Evolutionary conservation across 2,888 invertebrate genomes (phyloP), one percentile per base, ranked within the genome.

Genomic region (Frankliniella fusca): DNA sequence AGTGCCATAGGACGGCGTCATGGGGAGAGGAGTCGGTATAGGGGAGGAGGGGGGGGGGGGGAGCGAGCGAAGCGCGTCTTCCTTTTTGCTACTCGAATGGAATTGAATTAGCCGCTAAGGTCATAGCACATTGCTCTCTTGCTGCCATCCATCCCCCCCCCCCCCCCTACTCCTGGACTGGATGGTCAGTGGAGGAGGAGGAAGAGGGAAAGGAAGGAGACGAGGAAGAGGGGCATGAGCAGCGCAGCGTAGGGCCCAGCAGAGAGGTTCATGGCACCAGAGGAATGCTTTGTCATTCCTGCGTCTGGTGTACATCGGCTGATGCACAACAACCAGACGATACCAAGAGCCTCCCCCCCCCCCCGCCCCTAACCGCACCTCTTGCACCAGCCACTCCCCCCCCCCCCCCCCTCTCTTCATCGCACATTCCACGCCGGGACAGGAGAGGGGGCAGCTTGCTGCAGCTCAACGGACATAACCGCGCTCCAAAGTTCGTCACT

Each of bases 281-380:
- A 9, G 70, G 70, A 76, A 76, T 76, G 70, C 70, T 76, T 76
- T 76, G 70, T 23, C 70, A 70, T 70, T 70, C 23, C 70, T 70
- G n/a, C 20, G 18, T 15, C 65, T 70, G 70, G 70, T 20, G n/a
- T 11, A 23, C n/a, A 54, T 5, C 54, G 20, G 18, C 54, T 23
- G 70, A 23, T 70, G 70, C 70, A 70, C 70, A 70, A 23, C 70
- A 70, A 54, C 54, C 15, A 15, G 54, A 54, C 70, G 70, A 70
- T 23, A 5, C 27, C 23, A 23, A 12, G 23, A 1, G 27, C 20
- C 70, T n/a, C 27, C 11, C 70, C 23, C 27, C 27, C 70, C 70
- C 8, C 27, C 23, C 70, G 70, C 23, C 27, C 27, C 70, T 27
- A 0, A 8, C 23, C 70, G 70, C 70, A 15, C 23, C 27, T 12